Evolutionary conservation across 2,888 invertebrate genomes (phyloP), one percentile per base, ranked within the genome.

Genomic region (Mactromeris polynyma): DNA sequence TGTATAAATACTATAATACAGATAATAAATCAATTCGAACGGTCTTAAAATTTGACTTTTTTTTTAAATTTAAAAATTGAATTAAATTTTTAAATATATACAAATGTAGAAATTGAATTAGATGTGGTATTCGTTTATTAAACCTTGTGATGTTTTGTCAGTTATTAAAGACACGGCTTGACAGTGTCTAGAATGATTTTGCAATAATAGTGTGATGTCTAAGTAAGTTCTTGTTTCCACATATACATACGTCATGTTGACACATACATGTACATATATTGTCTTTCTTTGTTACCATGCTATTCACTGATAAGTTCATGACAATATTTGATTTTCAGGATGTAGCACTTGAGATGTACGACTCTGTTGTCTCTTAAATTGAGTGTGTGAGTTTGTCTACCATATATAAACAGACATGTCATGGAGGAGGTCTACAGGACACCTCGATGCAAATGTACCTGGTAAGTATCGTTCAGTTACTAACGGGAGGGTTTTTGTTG

Each of bases 391-490:
- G 73, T 36, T 9, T 11, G 9, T 73, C 14, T 33, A 33, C 19
- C 26, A 3, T 36, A 36, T 19, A 36, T 7, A 73, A 33, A 79
- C 51, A 79, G 80, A 81, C 85, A 92, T 92, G 92, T 92, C 92
- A 89, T 92, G 92, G 92, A 79, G 90, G 54, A 89, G 90, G 38
- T 92, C 92, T n/a, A 88, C 87, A n/a, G 90, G 92, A 36, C 92
- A 92, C 33, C 85, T 92, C 83, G 92, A 92, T 84, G 92, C 86
- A 36, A 92, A 92, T 92, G 92, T 92, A n/a, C 92, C 92, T 69
- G 92, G 92, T 92, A 83, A 17, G 83, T 83, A 31, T 19, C 2
- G 4, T 26, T 26, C 7, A 46, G 26, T 26, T n/a, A n/a, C n/a
- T n/a, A n/a, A n/a, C n/a, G n/a, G n/a, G n/a, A n/a, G n/a, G n/a